phyloP scores from a whole-genome alignment of 37 sponge, comb jelly and placozoan species.

The Tethya wilhelma region DNA sequence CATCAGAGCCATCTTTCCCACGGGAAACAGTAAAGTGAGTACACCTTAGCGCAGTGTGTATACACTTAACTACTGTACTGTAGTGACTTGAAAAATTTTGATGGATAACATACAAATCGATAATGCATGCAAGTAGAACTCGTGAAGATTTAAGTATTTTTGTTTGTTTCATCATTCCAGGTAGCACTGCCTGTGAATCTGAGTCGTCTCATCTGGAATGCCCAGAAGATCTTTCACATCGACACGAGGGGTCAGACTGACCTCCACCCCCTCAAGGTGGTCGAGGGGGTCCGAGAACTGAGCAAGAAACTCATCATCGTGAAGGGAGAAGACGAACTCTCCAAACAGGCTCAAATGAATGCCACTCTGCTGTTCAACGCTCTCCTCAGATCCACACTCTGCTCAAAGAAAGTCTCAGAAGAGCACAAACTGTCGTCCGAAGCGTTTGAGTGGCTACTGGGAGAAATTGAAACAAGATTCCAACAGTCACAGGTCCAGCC shows the following conservation, averaged over 20 bases:
- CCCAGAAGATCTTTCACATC: slow-evolving; percentile 96
- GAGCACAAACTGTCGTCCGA: slow-evolving; percentile 89
- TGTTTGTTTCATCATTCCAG: too few relatives aligned
- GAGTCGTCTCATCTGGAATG: slow-evolving; percentile 94
- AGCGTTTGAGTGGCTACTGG: slow-evolving; percentile 99
- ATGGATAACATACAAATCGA: too few relatives aligned
- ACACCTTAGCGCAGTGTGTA: not conserved
- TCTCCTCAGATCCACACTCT: slow-evolving; percentile 88
- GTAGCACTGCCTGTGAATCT: slow-evolving; percentile 94
- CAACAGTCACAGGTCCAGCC: slow-evolving; percentile 95
- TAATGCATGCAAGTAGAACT: too few relatives aligned
- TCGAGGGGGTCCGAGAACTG: slow-evolving; percentile 83
- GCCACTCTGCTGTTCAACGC: slow-evolving; percentile 94
- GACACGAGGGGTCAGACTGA: slow-evolving; percentile 78
- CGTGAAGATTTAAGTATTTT: too few relatives aligned
- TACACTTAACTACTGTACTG: too few relatives aligned
- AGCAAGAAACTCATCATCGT: slow-evolving; percentile 88
- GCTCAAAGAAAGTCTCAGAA: slow-evolving; percentile 80
- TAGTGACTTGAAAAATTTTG: too few relatives aligned
- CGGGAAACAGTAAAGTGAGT: slow-evolving; percentile 74
- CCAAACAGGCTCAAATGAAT: slow-evolving; percentile 91
- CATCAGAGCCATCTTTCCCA: slow-evolving; percentile 88
- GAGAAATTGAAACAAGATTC: slow-evolving; percentile 95
- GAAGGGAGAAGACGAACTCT: slow-evolving; percentile 89
- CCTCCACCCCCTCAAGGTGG: slow-evolving; percentile 92